phyloP scores from a whole-genome alignment of 2,797 vertebrate species.

The Pristis pectinata region DNA sequence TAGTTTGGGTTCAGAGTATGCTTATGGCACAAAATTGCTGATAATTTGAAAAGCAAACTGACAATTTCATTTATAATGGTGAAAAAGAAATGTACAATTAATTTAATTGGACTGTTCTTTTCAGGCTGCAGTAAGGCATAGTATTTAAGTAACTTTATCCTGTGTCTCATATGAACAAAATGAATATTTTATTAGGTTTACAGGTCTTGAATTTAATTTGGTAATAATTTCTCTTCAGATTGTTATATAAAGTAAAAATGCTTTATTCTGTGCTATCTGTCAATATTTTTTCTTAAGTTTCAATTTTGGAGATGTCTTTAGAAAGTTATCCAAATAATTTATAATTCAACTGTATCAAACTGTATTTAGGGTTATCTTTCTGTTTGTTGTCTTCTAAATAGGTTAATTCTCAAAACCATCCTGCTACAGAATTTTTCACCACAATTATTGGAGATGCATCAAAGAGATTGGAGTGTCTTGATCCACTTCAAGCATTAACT shows the following conservation, averaged over 20 bases:
- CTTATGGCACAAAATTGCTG: neutral
- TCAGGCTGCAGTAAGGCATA: too few relatives aligned
- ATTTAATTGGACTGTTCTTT: neutral
- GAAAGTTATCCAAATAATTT: neutral
- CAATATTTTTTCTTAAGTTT: too few relatives aligned
- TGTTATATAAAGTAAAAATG: neutral
- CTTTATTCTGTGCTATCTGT: neutral
- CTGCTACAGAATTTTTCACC: conserved; percentile 9
- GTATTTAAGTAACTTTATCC: neutral
- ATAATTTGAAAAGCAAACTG: neutral
- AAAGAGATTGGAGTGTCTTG: neutral
- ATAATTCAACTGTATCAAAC: neutral
- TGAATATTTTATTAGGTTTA: neutral
- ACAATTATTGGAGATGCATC: neutral
- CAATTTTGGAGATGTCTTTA: neutral
- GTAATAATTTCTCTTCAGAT: neutral
- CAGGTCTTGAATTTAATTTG: neutral
- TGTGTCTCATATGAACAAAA: neutral
- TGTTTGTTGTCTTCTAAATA: neutral
- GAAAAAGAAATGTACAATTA: neutral
- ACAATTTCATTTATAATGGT: neutral
- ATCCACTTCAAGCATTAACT: conserved; percentile 68
- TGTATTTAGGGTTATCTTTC: neutral
- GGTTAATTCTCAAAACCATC: conserved; percentile 8
- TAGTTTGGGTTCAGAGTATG: neutral